Percentiles rank a stretch among this genome's conserved stretches.
phyloP scores from a whole-genome alignment of 2,113 vertebrate genomes.

The Sinocyclocheilus grahami region DNA sequence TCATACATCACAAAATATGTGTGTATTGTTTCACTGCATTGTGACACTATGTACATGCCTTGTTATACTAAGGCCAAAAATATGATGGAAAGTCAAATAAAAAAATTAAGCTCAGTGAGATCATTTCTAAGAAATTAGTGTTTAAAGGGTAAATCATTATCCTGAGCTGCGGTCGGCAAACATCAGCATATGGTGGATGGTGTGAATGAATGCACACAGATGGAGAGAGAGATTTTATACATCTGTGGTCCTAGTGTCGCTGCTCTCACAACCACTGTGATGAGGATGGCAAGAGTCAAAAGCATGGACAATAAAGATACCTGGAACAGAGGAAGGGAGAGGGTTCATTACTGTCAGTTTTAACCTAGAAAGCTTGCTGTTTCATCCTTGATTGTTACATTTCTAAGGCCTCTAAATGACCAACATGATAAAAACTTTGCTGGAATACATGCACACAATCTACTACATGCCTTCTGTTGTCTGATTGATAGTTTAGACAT shows the following conservation, averaged over 20 bases:
- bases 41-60: background rate
- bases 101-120: background rate
- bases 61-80: background rate
- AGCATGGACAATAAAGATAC: slow-evolving; percentile 88
- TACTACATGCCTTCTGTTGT: too few species aligned
- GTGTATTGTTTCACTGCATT: background rate
- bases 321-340: slow-evolving; percentile 65
- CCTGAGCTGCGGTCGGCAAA: slow-evolving; percentile 22
- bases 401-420: too few species aligned
- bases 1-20: background rate
- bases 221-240: slow-evolving; percentile 70
- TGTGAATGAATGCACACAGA: slow-evolving; percentile 2
- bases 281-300: slow-evolving; percentile 84
- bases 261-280: slow-evolving; percentile 81
- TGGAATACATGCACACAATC: too few species aligned
- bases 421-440: too few species aligned
- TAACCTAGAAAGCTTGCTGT: too few species aligned
- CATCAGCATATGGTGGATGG: slow-evolving; percentile 14
- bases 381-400: background rate
- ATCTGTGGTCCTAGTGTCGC: slow-evolving; percentile 82
- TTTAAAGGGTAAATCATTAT: slow-evolving; percentile 15
- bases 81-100: background rate
- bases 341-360: background rate
- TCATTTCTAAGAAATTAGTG: background rate
- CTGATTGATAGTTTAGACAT: too few species aligned